Conservation (phyloP, 2,888 invertebrate species). For the Drosophila nigritarsus region DNA sequence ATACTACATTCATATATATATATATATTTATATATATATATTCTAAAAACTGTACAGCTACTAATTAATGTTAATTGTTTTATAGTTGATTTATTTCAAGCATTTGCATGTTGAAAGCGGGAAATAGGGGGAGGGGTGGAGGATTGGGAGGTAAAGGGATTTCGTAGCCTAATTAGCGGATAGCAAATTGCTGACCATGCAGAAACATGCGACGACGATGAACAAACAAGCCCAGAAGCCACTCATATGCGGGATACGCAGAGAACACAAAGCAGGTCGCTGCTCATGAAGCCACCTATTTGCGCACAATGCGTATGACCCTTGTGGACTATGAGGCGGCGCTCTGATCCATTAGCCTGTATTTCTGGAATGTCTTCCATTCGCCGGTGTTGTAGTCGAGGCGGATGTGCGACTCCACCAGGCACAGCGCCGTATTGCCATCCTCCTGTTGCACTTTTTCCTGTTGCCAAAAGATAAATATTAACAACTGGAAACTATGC, state of each 20-base stretch:
- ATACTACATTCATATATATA: constrained; percentile 53
- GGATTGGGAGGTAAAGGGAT: constrained; percentile 14
- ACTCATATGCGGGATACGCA: constrained; percentile 51
- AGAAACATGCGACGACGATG: constrained; percentile 38
- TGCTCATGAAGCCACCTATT: constrained; percentile 32
- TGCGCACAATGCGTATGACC: constrained; percentile 75
- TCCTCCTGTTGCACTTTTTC: constrained; percentile 95
- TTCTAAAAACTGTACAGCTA: constrained; percentile 75
- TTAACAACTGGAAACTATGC: background rate
- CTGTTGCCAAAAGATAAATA: constrained; percentile 58
- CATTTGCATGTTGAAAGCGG: constrained; percentile 39
- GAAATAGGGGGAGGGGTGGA: constrained; percentile 3
- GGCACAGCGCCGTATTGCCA: constrained; percentile 88
- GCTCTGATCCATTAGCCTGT: constrained; percentile 89
- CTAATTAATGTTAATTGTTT: constrained; percentile 76
- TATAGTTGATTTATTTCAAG: constrained; percentile 63
- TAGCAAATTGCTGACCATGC: constrained; percentile 45
- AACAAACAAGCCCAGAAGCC: constrained; percentile 32
- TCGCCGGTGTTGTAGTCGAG: constrained; percentile 99
- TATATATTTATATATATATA: constrained; percentile 43
- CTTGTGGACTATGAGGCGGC: constrained; percentile 76
- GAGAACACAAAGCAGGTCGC: constrained; percentile 3
- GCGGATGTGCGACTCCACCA: constrained; percentile 96
- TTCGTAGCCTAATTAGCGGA: constrained; percentile 64
- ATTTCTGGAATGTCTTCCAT: constrained; percentile 97